phyloP scores from a whole-genome alignment of 2,797 vertebrate genomes.

The Diplodus sargus region DNA sequence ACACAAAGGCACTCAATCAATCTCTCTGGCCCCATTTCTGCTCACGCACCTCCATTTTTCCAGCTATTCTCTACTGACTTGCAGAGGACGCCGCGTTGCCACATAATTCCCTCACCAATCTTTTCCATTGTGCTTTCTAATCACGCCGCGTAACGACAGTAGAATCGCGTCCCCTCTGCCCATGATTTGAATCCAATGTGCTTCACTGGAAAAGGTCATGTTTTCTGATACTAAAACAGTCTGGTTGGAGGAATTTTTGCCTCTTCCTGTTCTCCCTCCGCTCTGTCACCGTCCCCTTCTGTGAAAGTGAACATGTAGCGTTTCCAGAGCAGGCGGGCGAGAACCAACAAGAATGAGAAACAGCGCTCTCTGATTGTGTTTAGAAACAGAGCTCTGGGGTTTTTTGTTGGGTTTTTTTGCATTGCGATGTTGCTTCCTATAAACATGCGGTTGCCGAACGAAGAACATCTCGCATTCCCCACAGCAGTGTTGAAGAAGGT shows the following conservation, averaged over 20 bases:
- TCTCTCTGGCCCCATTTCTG: conserved; percentile 60
- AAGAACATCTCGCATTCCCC: conserved; percentile 51
- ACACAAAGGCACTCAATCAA: conserved; percentile 57
- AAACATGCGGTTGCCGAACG: conserved; percentile 63
- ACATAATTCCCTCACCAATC: conserved; percentile 36
- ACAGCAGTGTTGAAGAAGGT: conserved; percentile 56
- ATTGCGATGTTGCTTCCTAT: conserved; percentile 62
- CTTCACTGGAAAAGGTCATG: conserved; percentile 35
- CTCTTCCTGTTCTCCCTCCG: conserved; percentile 41
- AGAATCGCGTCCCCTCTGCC: conserved; percentile 24
- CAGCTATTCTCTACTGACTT: conserved; percentile 57
- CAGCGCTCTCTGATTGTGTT: conserved; percentile 53
- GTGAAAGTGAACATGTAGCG: conserved; percentile 45
- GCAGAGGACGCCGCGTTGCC: conserved; percentile 57
- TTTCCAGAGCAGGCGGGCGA: conserved; percentile 36
- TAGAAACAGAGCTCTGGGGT: conserved; percentile 50
- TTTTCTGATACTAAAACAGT: conserved; percentile 47
- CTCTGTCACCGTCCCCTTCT: conserved; percentile 32
- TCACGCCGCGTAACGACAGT: conserved; percentile 9
- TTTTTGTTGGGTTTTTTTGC: conserved; percentile 41
- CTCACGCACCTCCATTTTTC: conserved; percentile 59
- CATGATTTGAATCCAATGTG: conserved; percentile 39
- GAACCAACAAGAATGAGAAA: conserved; percentile 47
- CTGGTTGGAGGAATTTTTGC: conserved; percentile 42
- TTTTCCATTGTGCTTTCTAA: conserved; percentile 51